Conservation (phyloP, 2,113 vertebrate genomes). For the Ciconia maguari region DNA sequence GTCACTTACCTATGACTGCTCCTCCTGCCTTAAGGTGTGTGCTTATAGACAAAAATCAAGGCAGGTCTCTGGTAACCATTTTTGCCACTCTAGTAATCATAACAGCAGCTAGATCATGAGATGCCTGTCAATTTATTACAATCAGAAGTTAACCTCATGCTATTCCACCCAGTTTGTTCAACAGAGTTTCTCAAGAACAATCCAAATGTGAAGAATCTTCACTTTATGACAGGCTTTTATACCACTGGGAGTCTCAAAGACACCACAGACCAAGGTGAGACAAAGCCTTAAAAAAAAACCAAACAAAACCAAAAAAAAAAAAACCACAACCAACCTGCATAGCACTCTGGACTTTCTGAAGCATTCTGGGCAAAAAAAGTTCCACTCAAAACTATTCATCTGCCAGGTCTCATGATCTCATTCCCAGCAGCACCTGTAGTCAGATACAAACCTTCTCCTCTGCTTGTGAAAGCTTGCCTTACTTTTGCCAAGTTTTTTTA, state of each 20-base stretch:
- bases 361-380: neutral
- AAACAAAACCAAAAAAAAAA: no score
- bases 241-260: neutral
- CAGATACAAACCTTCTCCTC: neutral
- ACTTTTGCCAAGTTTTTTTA: neutral
- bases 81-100: neutral
- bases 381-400: neutral
- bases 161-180: neutral
- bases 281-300: neutral
- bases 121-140: no score
- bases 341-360: neutral
- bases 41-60: neutral
- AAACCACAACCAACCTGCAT: neutral
- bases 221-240: neutral
- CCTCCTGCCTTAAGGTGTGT: neutral
- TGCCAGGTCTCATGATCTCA: neutral
- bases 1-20: neutral
- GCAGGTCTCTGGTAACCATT: neutral
- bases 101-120: neutral
- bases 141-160: neutral
- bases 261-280: neutral
- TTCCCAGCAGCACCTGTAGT: neutral
- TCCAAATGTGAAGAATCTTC: neutral
- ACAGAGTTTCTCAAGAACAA: neutral
- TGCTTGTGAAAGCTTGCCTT: neutral